Evolutionary conservation across 1,140 invertebrate species (phyloP), one percentile per base, ranked within the genome.

Genomic region (Magallana angulata): DNA sequence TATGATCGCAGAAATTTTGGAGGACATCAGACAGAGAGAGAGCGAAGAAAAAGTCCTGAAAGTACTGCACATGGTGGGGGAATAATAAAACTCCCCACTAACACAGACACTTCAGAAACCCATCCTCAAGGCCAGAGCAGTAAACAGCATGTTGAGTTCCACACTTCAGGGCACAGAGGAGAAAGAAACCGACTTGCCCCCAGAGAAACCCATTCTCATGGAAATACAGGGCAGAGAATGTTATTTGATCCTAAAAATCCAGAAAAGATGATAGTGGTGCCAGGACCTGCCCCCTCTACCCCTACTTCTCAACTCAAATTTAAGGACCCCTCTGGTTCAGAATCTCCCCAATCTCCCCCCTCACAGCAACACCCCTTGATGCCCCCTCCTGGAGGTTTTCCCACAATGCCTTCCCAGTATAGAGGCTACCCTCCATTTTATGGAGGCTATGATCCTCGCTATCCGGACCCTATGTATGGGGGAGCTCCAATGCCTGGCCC

Each of bases 201-300:
- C 12, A 59, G 82, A 62, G 82, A 84, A 4, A 18, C 81, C 0
- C 81, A 82, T 58, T 9, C 57, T 8, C 87, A 89, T 48, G 60
- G 86, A 14, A 60, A 85, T 83, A 36, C 80, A 57, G 90, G 89
- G 12, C 89, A 91, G 64, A 89, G 90, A 11, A 90, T 88, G 14
- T 91, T 97, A 16, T 97, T 96, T 92, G 96, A 97, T 94, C 96
- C 96, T 4, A 96, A 96, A 89, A 97, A 97, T 94, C 97, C 97
- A 1, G 95, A 95, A 89, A 97, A 96, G 94, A 96, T 96, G 18
- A 97, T 97, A 87, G 95, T 97, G 76, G 68, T 89, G 18, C 88
- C 84, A n/a, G 62, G 48, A 4, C 56, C 59, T 5, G 30, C 84
- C 4, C 58, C 59, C 64, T 12, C 71, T 89, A 95, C 97, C 18